Base-by-base conservation (phyloP, 2,113 vertebrate species). In the Oryzias javanicus region DNA sequence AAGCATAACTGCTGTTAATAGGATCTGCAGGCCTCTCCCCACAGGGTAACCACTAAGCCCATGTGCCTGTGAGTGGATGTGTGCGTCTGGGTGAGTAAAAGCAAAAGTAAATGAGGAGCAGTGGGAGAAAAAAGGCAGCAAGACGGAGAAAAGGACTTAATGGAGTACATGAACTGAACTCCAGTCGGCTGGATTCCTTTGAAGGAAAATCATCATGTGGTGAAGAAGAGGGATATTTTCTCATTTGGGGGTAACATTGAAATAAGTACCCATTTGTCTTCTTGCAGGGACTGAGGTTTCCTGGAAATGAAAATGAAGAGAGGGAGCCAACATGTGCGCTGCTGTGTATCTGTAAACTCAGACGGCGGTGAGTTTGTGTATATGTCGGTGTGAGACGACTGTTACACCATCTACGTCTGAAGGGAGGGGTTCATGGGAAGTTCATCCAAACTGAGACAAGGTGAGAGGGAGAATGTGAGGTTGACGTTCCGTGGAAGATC, bases 231-330 rank as follows among this genome's bases (percentile, higher is more conserved):
- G 74, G 77, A 81, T 74, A 86, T 85, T 76, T 85, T 84, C 83
- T 84, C 74, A 87, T 89, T 85, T 82, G 82, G 79, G 83, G 85
- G 80, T 84, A 78, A 86, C 65, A 73, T 71, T 82, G 77, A 82
- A 87, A 85, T 79, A 88, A 86, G 85, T 80, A 64, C 29, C 73
- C 81, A 83, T 88, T 89, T 80, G 76, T 86, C 84, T 89, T 84
- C 72, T 73, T 72, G 77, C 55, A 73, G 78, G 63, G 59, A 78
- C 78, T 79, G 75, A 84, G 81, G 80, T 86, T 87, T 87, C 78
- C 72, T 83, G 82, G 79, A 85, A 83, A 73, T 64, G 25, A 74
- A 74, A 78, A 56, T 2, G 48, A 22, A 41, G 73, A 13, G 8
- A 56, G 50, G 66, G 49, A 82, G 86, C 80, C 83, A 86, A 81